Base-by-base conservation (phyloP, 2,113 vertebrate genomes). In the Callipepla squamata region DNA sequence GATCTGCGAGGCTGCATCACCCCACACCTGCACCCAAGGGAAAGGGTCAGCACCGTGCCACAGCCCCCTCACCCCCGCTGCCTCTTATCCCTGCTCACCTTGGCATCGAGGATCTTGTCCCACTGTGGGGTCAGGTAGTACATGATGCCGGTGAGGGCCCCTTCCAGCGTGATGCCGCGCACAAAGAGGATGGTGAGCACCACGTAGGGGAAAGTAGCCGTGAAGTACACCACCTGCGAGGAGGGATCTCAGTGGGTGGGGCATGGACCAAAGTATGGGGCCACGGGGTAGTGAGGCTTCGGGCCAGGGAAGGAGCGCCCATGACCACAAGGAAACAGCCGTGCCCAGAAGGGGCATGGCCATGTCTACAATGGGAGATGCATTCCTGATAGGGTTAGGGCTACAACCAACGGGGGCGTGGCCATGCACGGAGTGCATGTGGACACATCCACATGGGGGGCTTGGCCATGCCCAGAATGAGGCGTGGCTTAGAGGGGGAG, bases 71-170 rank as follows among this genome's bases (percentile, higher is more conserved):
- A 26, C 3, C 26, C 45, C 17, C 0, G 0, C 10, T 20, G 23
- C 9, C 57, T 32, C 42, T 58, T 0, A 0, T 55, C 42, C 59
- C 65, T 5, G 8, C 96, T 78, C 95, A 99, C 99, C 99, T 99
- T 99, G 92, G 99, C 99, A 23, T 99, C 98, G 9, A 99, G 98
- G 92, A 99, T 99, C 97, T 98, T 99, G 97, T 99, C 97, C 99
- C 99, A 99, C 95, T 99, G 99, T 15, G 99, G 99, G 0, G 99
- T 99, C 96, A 99, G 97, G 97, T 99, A 99, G 98, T 99, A 99
- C 96, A 97, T 98, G 94, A 99, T 99, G 86, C 99, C 99, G 0
- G 97, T 98, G 96, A 98, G 80, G 36, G 99, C 98, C 61, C 99
- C 99, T 5, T 99, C 99, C 97, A 99, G 96, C 2, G 99, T 99